A percentile compares a stretch with the other conserved stretches of the same genome.
Evolutionary conservation across 2,888 invertebrate species (phyloP).

Genomic region (Piscicola geometra): DNA sequence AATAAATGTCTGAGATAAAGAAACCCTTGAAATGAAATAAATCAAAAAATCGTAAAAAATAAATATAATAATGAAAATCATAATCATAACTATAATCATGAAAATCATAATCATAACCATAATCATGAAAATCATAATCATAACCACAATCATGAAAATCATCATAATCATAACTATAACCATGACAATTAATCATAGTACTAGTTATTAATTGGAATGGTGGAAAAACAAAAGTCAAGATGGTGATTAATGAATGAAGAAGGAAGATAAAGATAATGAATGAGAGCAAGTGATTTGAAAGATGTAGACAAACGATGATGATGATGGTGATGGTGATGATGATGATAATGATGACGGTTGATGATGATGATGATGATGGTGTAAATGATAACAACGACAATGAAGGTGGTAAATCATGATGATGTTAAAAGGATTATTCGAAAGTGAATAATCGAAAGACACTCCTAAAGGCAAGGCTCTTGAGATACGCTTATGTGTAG

Average conservation of each 20-base stretch:
- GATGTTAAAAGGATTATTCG: too few species aligned
- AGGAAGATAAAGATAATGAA: not conserved
- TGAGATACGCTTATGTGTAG: too few species aligned
- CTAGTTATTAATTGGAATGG: not conserved
- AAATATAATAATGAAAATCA: not conserved
- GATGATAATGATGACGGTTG: slow-evolving; percentile 15
- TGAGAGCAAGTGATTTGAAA: not conserved
- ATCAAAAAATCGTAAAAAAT: not conserved
- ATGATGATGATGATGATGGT: slow-evolving; percentile 23
- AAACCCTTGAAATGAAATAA: not conserved
- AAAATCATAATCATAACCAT: not conserved
- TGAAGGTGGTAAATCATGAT: too few species aligned
- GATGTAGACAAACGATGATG: slow-evolving; percentile 24
- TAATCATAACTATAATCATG: not conserved
- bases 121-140: not conserved
- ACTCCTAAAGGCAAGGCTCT: too few species aligned
- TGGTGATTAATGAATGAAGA: not conserved
- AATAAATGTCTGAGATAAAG: too few species aligned
- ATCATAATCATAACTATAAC: not conserved
- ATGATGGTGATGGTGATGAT: slow-evolving; percentile 17
- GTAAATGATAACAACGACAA: not conserved
- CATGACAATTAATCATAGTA: not conserved
- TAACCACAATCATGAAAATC: not conserved
- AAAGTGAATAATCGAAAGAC: too few species aligned
- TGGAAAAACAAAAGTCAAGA: not conserved